These are phyloP conservation scores for Rhopalosiphum maidis DNA, from an alignment of 1,140 invertebrate species.

Conservation along the genomic window DNA sequence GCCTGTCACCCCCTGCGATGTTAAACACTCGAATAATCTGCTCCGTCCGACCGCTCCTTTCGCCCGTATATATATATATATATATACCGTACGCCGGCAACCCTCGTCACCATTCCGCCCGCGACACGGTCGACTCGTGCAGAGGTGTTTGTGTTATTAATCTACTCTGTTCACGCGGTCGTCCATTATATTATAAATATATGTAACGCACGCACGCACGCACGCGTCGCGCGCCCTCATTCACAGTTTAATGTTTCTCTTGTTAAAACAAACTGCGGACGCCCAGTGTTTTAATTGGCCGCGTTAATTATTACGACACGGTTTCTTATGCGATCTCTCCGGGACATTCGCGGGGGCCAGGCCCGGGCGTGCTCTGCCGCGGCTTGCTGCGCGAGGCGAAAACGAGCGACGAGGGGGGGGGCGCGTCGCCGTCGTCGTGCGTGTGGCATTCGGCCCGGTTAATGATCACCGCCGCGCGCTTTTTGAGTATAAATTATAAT, in stretches of 20 bases:
- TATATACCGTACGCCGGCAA: background rate
- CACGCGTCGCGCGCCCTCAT: background rate
- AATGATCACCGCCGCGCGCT: background rate
- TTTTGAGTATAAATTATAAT: constrained; percentile 6
- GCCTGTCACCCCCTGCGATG: background rate
- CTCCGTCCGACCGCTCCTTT: no score
- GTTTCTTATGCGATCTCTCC: constrained; percentile 14
- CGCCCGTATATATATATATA: no score
- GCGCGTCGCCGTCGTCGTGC: background rate
- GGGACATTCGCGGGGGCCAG: background rate
- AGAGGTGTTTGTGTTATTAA: constrained; percentile 17
- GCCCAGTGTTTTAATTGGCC: background rate
- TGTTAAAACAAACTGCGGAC: constrained; percentile 34
- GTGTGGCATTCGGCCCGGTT: constrained; percentile 7
- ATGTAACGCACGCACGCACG: background rate
- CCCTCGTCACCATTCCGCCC: background rate
- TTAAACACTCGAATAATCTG: background rate
- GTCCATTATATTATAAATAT: constrained; percentile 14
- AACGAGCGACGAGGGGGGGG: background rate
- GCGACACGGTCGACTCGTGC: background rate
- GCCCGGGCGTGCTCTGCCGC: no score
- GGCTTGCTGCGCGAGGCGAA: no score
- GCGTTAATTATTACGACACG: constrained; percentile 25
- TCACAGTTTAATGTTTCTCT: background rate
- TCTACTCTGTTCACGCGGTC: background rate